Base-by-base conservation (phyloP, 92 coral and sea anemone species). In the Epizoanthus stellaris region DNA sequence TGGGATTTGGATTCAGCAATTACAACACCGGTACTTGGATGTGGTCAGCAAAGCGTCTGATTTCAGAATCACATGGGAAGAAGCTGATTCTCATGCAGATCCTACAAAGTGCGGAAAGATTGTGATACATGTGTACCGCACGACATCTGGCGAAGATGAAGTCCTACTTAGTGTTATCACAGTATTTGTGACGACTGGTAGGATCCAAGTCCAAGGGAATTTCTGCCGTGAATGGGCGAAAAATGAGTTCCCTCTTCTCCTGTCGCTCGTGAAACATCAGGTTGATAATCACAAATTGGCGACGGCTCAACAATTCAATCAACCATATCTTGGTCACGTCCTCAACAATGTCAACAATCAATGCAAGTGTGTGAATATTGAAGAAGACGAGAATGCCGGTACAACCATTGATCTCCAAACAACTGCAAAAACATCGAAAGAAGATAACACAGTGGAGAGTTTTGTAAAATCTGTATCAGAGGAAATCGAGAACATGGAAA, bases 121-220 rank as follows among this genome's bases (percentile, higher is more conserved):
- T 9, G 20, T 70, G 16, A 30, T 83, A n/a, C 79, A 71, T 54
- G 57, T 69, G n/a, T 56, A 21, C 9, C 25, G 10, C 16, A 2
- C n/a, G 21, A 30, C 15, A 69, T 42, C 12, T 49, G 38, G 19
- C 7, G 67, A 34, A 8, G 81, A 57, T 13, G 81, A 75, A 75
- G 4, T 75, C 2, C 60, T 75, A 14, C 81, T 75, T 16, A 75
- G 64, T 23, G 67, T 56, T 21, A 62, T 83, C 19, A 83, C 67
- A 20, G 17, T 70, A 43, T 83, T 69, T 21, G 67, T 71, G 4
- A 52, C 77, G 3, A 83, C 87, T 0, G 87, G 87, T 14, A 83
- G 80, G 4, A 83, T 83, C 2, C 68, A 69, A 25, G 70, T 83
- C 4, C 87, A 83, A 59, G 68, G 87, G 9, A 83, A 83, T 19